Conservation (phyloP, 2,888 invertebrate species). For the Meiosimyza platycephala region DNA sequence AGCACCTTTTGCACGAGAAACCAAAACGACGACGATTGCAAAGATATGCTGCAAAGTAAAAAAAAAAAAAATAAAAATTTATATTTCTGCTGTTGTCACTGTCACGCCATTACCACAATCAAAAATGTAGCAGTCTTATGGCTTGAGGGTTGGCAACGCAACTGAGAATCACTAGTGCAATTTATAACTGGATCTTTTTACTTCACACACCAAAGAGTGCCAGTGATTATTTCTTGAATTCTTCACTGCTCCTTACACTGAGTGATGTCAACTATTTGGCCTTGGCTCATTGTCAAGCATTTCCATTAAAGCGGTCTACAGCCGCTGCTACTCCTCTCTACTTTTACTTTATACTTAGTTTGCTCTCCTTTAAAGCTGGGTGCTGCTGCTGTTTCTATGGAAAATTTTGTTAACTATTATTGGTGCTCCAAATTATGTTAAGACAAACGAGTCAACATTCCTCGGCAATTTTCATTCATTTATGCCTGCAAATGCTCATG, state of each 20-base stretch:
- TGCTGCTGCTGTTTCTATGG: background rate
- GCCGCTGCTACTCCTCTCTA: too few relatives aligned
- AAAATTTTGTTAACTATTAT: slow-evolving; percentile 19
- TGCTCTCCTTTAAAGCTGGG: background rate
- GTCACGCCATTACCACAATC: slow-evolving; percentile 15
- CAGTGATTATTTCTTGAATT: background rate
- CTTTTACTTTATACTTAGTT: too few relatives aligned
- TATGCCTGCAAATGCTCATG: background rate
- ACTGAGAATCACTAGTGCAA: too few relatives aligned
- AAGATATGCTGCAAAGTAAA: too few relatives aligned
- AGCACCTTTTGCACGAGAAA: slow-evolving; percentile 32
- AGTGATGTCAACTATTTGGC: too few relatives aligned
- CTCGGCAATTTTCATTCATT: slow-evolving; percentile 16
- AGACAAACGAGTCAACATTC: slow-evolving; percentile 25
- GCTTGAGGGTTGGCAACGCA: too few relatives aligned
- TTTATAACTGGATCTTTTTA: too few relatives aligned
- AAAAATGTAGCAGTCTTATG: background rate
- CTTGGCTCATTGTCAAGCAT: too few relatives aligned
- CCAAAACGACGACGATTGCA: too few relatives aligned
- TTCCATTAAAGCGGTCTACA: too few relatives aligned
- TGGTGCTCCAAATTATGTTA: slow-evolving; percentile 13
- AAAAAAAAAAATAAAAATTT: background rate
- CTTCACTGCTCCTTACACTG: background rate
- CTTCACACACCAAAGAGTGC: background rate
- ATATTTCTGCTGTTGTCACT: background rate